Evolutionary conservation across 2,888 invertebrate species (phyloP), one percentile per base, ranked within the genome.

Genomic region (Tinea trinotella): DNA sequence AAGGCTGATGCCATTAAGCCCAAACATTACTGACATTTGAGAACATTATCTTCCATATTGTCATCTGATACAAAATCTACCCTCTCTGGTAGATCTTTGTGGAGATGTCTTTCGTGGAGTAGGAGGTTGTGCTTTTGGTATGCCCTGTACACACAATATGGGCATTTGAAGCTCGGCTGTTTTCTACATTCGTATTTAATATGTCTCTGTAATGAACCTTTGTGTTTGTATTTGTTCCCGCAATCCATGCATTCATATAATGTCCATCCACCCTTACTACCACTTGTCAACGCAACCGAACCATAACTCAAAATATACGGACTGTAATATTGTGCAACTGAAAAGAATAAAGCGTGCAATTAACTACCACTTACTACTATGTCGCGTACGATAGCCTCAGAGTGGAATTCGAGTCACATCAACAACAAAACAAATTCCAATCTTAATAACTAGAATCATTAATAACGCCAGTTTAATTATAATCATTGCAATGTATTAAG

Each of bases 181-280:
- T 90, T 91, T 60, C 90, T 88, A 69, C 94, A 94, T 71, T 93
- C 93, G 76, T 92, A 91, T 67, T 90, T 90, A 65, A 91, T 87
- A 74, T 94, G 93, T 56, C 93, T 88, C 71, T 91, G 91, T 64
- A 94, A 86, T 58, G 92, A 93, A 62, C 92, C 92, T 69, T 92
- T 92, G 76, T 91, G 91, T 80, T 91, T 92, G 88, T 95, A 95
- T 64, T 91, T 89, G 84, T 94, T 95, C 61, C 93, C 92, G 76
- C 95, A 95, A 65, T 87, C 88, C 65, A 88, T 88, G 81, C 92
- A 92, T 59, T 87, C 88, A 70, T 88, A 88, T 61, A 85, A 72
- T 54, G 85, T 83, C 85, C 85, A 85, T 58, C 79, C 76, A 58
- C 70, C 70, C 67, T 83, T 83, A 65, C 74, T 19, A 48, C 34